Conservation (phyloP, 1,140 invertebrate species). For the Saxidomus purpurata region DNA sequence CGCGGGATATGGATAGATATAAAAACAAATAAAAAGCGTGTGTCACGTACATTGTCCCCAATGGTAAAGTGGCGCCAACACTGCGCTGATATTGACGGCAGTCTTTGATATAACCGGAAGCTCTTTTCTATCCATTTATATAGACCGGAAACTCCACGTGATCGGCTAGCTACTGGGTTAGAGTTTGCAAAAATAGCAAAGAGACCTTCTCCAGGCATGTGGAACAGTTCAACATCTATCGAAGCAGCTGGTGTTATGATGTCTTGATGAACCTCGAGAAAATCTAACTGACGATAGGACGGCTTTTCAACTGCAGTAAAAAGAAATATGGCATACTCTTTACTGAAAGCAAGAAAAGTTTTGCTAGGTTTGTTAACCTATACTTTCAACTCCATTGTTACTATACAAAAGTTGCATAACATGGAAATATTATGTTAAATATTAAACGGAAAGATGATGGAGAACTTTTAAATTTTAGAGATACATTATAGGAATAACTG, state of each 20-base stretch:
- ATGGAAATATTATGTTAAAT: no score
- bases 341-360: no score
- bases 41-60: constrained; percentile 76
- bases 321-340: background rate
- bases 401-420: no score
- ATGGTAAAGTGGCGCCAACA: constrained; percentile 82
- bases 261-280: constrained; percentile 82
- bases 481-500: no score
- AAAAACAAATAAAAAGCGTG: no score
- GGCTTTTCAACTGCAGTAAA: constrained; percentile 44
- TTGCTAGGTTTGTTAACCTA: no score
- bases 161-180: constrained; percentile 18
- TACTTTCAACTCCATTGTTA: no score
- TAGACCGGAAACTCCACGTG: constrained; percentile 74
- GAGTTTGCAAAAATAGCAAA: constrained; percentile 83
- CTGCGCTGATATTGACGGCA: constrained; percentile 80
- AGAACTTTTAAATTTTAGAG: no score
- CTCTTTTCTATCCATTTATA: constrained; percentile 82
- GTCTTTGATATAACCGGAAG: constrained; percentile 81
- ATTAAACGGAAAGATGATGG: no score
- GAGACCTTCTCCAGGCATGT: constrained; percentile 81
- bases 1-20: no score
- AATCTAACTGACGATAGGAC: constrained; percentile 75
- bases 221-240: constrained; percentile 84
- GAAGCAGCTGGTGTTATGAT: constrained; percentile 77